Percentiles rank a stretch among this genome's conserved stretches.
These are phyloP conservation scores for Malthinus flaveolus DNA, from an alignment of 2,888 invertebrate species.

Conservation along the genomic window DNA sequence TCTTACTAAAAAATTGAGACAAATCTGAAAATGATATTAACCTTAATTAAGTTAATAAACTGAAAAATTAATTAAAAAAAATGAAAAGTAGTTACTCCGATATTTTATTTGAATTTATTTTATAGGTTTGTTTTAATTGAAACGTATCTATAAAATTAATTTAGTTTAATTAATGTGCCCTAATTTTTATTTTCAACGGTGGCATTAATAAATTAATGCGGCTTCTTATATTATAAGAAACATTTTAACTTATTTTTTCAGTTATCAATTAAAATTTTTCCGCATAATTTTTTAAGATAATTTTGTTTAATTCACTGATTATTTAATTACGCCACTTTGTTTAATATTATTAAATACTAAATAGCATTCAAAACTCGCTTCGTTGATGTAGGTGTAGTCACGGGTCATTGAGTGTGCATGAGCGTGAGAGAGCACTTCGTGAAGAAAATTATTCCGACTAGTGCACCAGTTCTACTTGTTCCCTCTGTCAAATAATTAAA, in stretches of 20 bases:
- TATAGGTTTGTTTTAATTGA: neutral
- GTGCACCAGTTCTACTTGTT: too few species aligned
- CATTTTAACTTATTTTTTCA: neutral
- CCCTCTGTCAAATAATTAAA: too few species aligned
- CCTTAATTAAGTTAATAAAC: too few species aligned
- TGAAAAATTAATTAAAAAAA: too few species aligned
- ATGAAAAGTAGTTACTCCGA: too few species aligned
- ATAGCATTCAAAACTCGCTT: too few species aligned
- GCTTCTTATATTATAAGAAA: constrained; percentile 1
- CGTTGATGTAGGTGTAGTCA: too few species aligned
- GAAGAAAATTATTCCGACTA: too few species aligned
- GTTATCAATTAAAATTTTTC: neutral
- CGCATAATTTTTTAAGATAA: neutral
- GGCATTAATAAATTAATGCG: neutral
- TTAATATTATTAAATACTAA: neutral
- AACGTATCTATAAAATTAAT: constrained; percentile 4
- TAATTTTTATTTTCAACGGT: constrained; percentile 2
- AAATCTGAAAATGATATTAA: too few species aligned
- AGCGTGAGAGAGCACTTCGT: too few species aligned
- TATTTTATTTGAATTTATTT: neutral
- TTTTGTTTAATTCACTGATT: neutral
- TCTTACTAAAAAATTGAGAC: too few species aligned
- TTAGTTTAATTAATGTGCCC: constrained; percentile 1
- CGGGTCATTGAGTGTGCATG: too few species aligned
- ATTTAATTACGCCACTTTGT: neutral